Base-by-base conservation (phyloP, 2,888 invertebrate species). In the Eupithecia subumbrata region DNA sequence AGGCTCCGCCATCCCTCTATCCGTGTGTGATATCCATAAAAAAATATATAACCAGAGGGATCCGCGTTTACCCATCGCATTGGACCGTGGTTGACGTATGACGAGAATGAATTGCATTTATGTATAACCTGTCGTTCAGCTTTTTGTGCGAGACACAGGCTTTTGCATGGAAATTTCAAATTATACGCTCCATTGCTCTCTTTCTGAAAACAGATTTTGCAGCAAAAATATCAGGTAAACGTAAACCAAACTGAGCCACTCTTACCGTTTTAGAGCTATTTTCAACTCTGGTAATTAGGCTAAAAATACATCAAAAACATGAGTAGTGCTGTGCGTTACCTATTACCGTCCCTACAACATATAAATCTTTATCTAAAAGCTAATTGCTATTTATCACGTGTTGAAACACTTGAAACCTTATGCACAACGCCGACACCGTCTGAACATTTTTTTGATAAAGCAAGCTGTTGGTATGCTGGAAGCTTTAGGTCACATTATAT, bases 401-500 rank as follows among this genome's bases (percentile, higher is more conserved):
- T 73, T 48, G 56, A 73, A 52, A 73, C 37, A 40, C 18, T 18
- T 72, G 52, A 9, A 72, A 67, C n/a, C 34, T 5, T 52, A 56
- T 56, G 25, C 73, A 60, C 48, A 74, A 66, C 72, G n/a, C 69
- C 63, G 73, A 56, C 72, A 52, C 66, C 43, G 66, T 71, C 72
- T 52, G n/a, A 37, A 48, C 0, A 9, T n/a, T 22, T 56, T 52
- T 11, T 56, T 25, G 40, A 56, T 71, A 69, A 63, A 69, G 70
- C 22, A 77, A 43, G 78, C 69, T 67, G 68, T 75, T 74, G 70
- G 45, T 72, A 72, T 82, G 79, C 76, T 77, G 72, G 78, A 76
- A 81, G 75, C 80, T 80, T 79, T 77, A 74, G 83, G 82, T 85
- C 82, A 85, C 82, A 18, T 30, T 34, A 85, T 83, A 18, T 5